Evolutionary conservation across 2,888 invertebrate genomes (phyloP).

Genomic region (Exephanes ischioxanthus): DNA sequence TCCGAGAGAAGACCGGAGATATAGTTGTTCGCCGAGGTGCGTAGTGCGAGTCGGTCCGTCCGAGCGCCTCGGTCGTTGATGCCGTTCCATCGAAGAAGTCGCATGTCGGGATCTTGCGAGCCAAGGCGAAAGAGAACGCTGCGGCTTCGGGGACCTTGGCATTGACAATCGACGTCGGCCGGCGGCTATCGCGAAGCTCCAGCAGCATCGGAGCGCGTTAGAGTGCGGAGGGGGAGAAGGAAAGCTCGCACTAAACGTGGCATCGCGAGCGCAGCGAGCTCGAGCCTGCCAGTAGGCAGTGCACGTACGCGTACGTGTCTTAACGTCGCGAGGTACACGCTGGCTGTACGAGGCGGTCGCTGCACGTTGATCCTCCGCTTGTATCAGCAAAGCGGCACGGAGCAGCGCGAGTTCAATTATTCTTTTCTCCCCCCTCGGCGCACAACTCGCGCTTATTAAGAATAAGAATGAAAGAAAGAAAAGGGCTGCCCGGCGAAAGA

Average conservation of each 20-base stretch:
- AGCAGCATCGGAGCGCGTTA: slow-evolving; percentile 21
- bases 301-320: slow-evolving; percentile 68
- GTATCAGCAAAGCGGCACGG: slow-evolving; percentile 8
- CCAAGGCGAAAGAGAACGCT: slow-evolving; percentile 11
- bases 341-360: slow-evolving; percentile 32
- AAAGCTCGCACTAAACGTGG: slow-evolving; percentile 58
- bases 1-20: slow-evolving; percentile 29
- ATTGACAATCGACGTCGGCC: slow-evolving; percentile 66
- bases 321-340: slow-evolving; percentile 52
- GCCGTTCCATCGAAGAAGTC: slow-evolving; percentile 29
- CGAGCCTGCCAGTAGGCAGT: slow-evolving; percentile 47
- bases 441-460: neutral
- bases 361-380: slow-evolving; percentile 42
- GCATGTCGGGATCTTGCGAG: slow-evolving; percentile 28
- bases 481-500: neutral
- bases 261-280: slow-evolving; percentile 8
- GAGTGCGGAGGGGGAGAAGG: neutral
- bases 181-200: slow-evolving; percentile 36
- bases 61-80: neutral
- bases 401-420: slow-evolving; percentile 10
- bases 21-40: neutral
- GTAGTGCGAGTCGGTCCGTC: neutral
- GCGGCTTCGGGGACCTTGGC: slow-evolving; percentile 68
- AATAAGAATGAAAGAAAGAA: neutral
- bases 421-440: neutral